Evolutionary conservation across 2,888 invertebrate genomes (phyloP).

Genomic region (Athalia cordata): DNA sequence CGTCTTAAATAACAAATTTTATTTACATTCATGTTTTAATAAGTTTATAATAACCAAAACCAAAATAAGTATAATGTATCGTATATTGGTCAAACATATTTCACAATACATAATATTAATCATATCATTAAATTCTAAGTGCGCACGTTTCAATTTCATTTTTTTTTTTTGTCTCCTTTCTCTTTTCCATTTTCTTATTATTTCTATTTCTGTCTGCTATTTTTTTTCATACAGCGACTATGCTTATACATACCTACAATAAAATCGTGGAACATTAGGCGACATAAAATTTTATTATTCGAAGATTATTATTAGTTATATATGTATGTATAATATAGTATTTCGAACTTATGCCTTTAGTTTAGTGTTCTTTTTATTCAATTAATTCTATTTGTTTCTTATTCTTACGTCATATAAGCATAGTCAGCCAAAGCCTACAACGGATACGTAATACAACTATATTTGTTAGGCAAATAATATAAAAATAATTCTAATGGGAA

Average conservation of each 20-base stretch:
- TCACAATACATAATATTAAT: conserved; percentile 47
- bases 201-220: conserved; percentile 1
- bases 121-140: conserved; percentile 25
- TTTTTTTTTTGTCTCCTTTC: conserved; percentile 14
- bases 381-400: conserved; percentile 1
- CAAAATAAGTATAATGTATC: conserved; percentile 49
- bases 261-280: background rate
- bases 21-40: conserved; percentile 67
- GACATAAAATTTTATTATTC: background rate
- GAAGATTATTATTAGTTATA: conserved; percentile 2
- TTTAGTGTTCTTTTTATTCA: background rate
- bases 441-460: conserved; percentile 43
- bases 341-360: background rate
- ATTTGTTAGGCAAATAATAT: conserved; percentile 58
- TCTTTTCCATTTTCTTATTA: conserved; percentile 6
- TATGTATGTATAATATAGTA: background rate
- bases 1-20: conserved; percentile 69
- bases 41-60: conserved; percentile 63
- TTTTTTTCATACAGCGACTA: conserved; percentile 31
- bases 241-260: conserved; percentile 31
- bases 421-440: conserved; percentile 37
- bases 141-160: conserved; percentile 21
- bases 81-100: conserved; percentile 47
- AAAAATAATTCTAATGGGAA: conserved; percentile 61
- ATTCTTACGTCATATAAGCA: conserved; percentile 21